A percentile compares a stretch with the other conserved stretches of the same genome.
These are phyloP conservation scores for Platypus cylindrus DNA, from an alignment of 2,888 invertebrate genomes.

Conservation along the genomic window DNA sequence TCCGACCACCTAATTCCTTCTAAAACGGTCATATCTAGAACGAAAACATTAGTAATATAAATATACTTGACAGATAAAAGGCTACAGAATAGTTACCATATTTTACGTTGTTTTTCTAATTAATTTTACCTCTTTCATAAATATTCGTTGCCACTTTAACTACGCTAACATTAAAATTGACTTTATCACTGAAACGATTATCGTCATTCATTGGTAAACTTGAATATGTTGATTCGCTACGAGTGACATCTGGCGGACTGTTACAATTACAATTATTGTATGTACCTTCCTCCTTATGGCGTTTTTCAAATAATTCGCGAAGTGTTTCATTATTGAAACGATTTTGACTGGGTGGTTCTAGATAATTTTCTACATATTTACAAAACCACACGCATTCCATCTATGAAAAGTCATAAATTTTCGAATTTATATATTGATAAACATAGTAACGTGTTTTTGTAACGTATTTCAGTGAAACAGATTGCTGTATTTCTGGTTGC, in stretches of 20 bases:
- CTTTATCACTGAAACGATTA: constrained; percentile 58
- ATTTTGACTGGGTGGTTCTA: constrained; percentile 14
- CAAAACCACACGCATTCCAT: constrained; percentile 23
- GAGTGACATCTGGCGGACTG: constrained; percentile 13
- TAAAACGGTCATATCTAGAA: constrained; percentile 63
- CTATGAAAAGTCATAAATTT: constrained; percentile 12
- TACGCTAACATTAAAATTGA: constrained; percentile 68
- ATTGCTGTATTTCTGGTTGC: no score
- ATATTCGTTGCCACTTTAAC: constrained; percentile 91
- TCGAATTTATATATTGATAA: constrained; percentile 1
- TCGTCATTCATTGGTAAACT: constrained; percentile 48
- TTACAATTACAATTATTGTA: constrained; percentile 19
- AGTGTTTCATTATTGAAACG: constrained; percentile 13
- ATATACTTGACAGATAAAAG: no score
- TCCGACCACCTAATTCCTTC: constrained; percentile 93
- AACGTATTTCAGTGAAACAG: no score
- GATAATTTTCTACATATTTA: constrained; percentile 15
- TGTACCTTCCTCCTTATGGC: constrained; percentile 15
- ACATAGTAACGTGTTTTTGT: no score
- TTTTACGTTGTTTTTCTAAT: not conserved
- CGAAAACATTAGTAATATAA: no score
- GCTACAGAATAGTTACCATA: no score
- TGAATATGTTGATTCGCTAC: constrained; percentile 38
- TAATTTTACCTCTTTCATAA: constrained; percentile 61
- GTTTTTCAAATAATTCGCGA: constrained; percentile 14